Percentiles rank a stretch among this genome's conserved stretches.
These are phyloP conservation scores for Corythornis leucogaster DNA, from an alignment of 2,797 vertebrate genomes.

Conservation along the genomic window DNA sequence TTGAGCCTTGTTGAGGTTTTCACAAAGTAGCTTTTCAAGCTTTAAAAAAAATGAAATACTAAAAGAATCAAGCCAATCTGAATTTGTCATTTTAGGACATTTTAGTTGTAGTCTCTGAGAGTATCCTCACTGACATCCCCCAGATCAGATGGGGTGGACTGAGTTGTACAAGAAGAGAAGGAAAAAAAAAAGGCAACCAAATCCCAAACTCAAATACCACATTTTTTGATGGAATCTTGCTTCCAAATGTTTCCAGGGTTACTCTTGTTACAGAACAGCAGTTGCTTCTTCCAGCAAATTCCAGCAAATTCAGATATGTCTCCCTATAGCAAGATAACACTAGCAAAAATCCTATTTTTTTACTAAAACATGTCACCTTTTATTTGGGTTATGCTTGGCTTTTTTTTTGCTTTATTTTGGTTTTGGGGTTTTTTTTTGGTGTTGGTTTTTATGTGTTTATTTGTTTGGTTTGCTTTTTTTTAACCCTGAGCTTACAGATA, in stretches of 20 bases:
- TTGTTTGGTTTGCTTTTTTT: background rate
- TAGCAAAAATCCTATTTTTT: background rate
- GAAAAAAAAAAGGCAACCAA: background rate
- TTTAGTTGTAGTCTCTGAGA: background rate
- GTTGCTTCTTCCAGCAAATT: background rate
- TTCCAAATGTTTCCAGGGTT: background rate
- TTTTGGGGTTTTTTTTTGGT: too few relatives aligned
- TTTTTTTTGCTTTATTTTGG: too few relatives aligned
- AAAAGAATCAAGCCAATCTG: background rate
- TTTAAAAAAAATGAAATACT: background rate
- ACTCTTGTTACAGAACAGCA: background rate
- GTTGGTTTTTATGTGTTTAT: background rate
- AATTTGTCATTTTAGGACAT: background rate
- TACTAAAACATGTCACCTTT: background rate
- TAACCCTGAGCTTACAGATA: background rate
- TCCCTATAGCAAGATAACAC: background rate
- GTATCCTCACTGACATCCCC: background rate
- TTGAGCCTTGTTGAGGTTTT: background rate
- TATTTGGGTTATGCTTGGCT: too few relatives aligned
- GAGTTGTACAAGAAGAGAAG: background rate
- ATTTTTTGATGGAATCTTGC: background rate
- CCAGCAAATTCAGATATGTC: background rate
- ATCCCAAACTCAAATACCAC: background rate
- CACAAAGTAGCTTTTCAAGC: background rate
- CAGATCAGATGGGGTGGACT: background rate